phyloP scores from a whole-genome alignment of 2,888 invertebrate genomes.

The Macropis europaea region DNA sequence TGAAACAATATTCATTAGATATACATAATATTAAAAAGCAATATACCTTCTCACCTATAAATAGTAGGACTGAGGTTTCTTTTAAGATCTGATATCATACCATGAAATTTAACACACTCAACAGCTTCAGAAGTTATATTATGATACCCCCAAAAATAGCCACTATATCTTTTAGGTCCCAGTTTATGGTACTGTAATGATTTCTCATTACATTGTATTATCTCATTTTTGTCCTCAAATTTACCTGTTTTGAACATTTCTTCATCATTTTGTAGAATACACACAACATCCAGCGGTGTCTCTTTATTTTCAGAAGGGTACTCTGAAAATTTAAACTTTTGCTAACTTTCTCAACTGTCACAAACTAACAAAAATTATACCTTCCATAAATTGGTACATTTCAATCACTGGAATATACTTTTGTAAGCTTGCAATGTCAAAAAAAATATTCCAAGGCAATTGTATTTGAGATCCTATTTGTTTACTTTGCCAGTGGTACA shows the following conservation, averaged over 20 bases:
- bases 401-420: slow-evolving; percentile 93
- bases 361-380: slow-evolving; percentile 75
- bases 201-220: slow-evolving; percentile 80
- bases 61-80: slow-evolving; percentile 82
- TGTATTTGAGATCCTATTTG: slow-evolving; percentile 82
- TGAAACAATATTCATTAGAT: slow-evolving; percentile 66
- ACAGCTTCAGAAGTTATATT: slow-evolving; percentile 85
- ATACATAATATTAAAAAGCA: background rate
- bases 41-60: slow-evolving; percentile 76
- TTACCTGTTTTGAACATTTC: slow-evolving; percentile 91
- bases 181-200: slow-evolving; percentile 70
- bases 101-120: slow-evolving; percentile 92
- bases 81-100: slow-evolving; percentile 84
- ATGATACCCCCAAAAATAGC: slow-evolving; percentile 87
- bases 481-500: slow-evolving; percentile 93
- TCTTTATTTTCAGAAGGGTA: slow-evolving; percentile 75
- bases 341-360: background rate
- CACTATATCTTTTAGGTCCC: slow-evolving; percentile 77
- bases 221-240: slow-evolving; percentile 91
- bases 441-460: slow-evolving; percentile 91
- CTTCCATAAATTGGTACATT: slow-evolving; percentile 88
- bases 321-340: slow-evolving; percentile 75
- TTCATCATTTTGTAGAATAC: slow-evolving; percentile 91
- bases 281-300: slow-evolving; percentile 87
- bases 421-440: slow-evolving; percentile 89